Percentiles rank a stretch among this genome's conserved stretches.
Evolutionary conservation across 2,888 invertebrate genomes (phyloP).

Genomic region (Pseudococcus longispinus): DNA sequence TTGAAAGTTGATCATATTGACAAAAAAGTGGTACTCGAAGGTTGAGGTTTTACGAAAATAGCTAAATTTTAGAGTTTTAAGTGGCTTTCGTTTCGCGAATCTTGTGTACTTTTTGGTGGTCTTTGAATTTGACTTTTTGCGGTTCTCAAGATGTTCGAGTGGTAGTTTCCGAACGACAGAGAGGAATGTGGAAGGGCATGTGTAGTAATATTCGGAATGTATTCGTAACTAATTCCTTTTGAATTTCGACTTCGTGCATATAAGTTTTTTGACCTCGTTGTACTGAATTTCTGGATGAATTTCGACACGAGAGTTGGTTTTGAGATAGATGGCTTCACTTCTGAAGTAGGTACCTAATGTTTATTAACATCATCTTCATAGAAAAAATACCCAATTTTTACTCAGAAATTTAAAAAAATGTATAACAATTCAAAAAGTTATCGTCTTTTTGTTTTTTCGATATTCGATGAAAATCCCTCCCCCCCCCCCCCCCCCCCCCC

Average conservation of each 20-base stretch:
- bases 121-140: slow-evolving; percentile 13
- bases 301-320: background rate
- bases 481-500: no score
- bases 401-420: no score
- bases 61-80: background rate
- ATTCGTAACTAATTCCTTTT: slow-evolving; percentile 8
- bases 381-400: no score
- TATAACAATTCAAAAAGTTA: no score
- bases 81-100: background rate
- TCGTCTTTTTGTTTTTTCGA: no score
- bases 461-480: no score
- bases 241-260: background rate
- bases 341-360: no score
- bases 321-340: no score
- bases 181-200: background rate
- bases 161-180: background rate
- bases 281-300: background rate
- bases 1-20: background rate
- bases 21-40: background rate
- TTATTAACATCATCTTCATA: no score
- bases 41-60: background rate
- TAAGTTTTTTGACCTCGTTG: background rate
- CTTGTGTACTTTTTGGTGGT: background rate
- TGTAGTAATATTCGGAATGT: background rate
- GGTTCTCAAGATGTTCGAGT: background rate